Evolutionary conservation across 2,113 vertebrate species (phyloP).

Genomic region (Electrona antarctica): DNA sequence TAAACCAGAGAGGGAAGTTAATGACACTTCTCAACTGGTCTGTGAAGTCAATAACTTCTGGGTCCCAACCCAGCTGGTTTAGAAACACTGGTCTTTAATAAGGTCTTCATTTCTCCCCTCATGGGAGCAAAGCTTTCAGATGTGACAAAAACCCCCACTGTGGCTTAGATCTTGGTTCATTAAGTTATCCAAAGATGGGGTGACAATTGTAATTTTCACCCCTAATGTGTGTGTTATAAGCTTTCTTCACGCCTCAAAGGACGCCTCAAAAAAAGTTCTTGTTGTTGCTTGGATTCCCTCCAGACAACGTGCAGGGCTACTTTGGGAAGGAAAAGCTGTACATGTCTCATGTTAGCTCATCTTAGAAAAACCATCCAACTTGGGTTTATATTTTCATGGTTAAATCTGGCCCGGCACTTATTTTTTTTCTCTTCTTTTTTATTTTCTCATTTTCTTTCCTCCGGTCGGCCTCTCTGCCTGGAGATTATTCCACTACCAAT

Average conservation of each 20-base stretch:
- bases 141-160: not conserved
- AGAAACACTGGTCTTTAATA: too few relatives aligned
- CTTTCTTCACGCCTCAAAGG: constrained; percentile 6
- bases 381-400: constrained; percentile 14
- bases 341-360: constrained; percentile 16
- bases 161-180: not conserved
- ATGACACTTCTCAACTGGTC: too few relatives aligned
- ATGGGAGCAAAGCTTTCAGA: not conserved
- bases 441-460: constrained; percentile 15
- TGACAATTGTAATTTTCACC: constrained; percentile 3
- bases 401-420: constrained; percentile 25
- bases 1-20: too few relatives aligned
- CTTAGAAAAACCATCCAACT: constrained; percentile 5
- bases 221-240: constrained; percentile 6
- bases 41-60: too few relatives aligned
- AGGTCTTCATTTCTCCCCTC: too few relatives aligned
- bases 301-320: constrained; percentile 3
- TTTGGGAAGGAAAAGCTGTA: constrained; percentile 10
- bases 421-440: constrained; percentile 13
- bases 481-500: constrained; percentile 37
- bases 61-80: too few relatives aligned
- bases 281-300: not conserved
- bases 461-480: constrained; percentile 7
- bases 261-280: not conserved
- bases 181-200: not conserved